Base-by-base conservation (phyloP, 2,888 invertebrate species). In the Drosophila stalkeri region DNA sequence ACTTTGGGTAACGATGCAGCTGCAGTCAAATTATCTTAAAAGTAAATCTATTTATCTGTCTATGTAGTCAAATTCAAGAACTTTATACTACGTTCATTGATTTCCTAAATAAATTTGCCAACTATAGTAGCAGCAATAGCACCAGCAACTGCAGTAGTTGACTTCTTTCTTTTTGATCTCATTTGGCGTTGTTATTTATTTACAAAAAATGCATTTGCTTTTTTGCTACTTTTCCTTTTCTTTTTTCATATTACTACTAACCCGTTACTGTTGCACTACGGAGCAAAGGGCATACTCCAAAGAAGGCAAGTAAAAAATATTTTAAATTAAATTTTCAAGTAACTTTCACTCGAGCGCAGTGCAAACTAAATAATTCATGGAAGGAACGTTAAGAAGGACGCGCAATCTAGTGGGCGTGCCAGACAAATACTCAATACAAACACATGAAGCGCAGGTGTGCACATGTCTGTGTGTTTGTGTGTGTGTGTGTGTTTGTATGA, bases 271-370 rank as follows among this genome's bases (percentile, higher is more conserved):
- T 56, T 55, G 27, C 49, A 35, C n/a, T 31, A 46, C 9, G 43
- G 63, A 65, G 59, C 47, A 75, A 63, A 71, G 41, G 20, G 55
- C 55, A 52, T 46, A 56, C 52, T 51, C 49, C 12, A 64, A 73
- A 62, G 61, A 47, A 77, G 46, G 70, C 57, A 71, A 61, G 73
- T 74, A 77, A 72, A 74, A 89, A 72, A 77, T 66, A 72, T 80
- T 86, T 86, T 55, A 88, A 90, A 86, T 86, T 86, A 80, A 88
- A 89, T 86, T 89, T 90, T 89, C 82, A 83, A 90, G 86, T 70
- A 86, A 86, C 90, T 86, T 86, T 86, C 89, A 86, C 89, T 86
- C 70, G 79, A 90, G 90, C 86, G 87, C 90, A 79, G 75, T 82
- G 86, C 83, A 86, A 86, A 88, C 90, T 86, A 89, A 86, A 86